phyloP scores from a whole-genome alignment of 2,113 vertebrate genomes.

The Eulemur rufifrons region DNA sequence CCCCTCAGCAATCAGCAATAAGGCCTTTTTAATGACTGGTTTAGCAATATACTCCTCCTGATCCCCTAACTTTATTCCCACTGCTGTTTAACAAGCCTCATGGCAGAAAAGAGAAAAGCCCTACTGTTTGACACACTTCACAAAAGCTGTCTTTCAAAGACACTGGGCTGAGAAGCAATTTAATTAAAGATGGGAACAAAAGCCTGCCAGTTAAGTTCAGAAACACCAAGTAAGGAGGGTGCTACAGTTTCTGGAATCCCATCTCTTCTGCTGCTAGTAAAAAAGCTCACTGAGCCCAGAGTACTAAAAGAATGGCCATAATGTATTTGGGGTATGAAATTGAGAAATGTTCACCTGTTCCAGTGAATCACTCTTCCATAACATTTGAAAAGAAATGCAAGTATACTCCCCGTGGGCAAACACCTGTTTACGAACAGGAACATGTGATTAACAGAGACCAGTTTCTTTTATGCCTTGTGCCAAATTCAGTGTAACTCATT shows the following conservation, averaged over 20 bases:
- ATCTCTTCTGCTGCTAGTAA: constrained; percentile 71
- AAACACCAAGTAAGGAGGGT: constrained; percentile 73
- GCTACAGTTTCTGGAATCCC: constrained; percentile 77
- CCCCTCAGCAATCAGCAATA: not conserved
- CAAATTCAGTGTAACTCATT: constrained; percentile 75
- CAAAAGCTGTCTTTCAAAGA: constrained; percentile 80
- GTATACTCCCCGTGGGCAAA: constrained; percentile 83
- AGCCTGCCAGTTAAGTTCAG: constrained; percentile 81
- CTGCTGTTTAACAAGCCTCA: constrained; percentile 62
- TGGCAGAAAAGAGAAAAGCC: constrained; percentile 76
- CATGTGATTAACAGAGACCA: constrained; percentile 77
- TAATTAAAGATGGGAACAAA: constrained; percentile 82
- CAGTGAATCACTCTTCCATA: constrained; percentile 74
- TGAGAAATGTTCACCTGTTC: constrained; percentile 74
- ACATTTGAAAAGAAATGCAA: constrained; percentile 74
- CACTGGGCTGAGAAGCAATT: constrained; percentile 75
- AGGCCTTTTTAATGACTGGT: constrained; percentile 63
- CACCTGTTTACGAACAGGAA: constrained; percentile 83
- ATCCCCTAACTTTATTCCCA: constrained; percentile 65
- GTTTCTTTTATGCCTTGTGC: constrained; percentile 71
- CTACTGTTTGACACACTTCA: constrained; percentile 74
- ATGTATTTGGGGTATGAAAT: constrained; percentile 61
- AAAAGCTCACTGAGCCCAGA: constrained; percentile 71
- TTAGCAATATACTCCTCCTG: constrained; percentile 68
- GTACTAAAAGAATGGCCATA: constrained; percentile 76